These are phyloP conservation scores for Akabosia matsudoensis DNA, from an alignment of 1,140 invertebrate species.

Conservation along the genomic window DNA sequence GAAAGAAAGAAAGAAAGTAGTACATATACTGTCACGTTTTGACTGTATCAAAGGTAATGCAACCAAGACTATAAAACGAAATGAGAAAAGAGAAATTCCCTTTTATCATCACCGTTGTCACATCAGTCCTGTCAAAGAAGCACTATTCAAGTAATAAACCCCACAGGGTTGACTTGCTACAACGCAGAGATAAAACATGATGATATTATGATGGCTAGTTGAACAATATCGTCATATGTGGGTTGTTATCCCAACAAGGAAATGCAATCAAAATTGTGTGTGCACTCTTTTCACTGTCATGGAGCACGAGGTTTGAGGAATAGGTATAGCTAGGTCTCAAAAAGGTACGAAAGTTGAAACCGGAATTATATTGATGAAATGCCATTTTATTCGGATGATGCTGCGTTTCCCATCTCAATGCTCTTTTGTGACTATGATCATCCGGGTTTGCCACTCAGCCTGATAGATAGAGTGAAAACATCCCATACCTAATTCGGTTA, in stretches of 20 bases:
- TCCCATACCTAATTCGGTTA: not conserved
- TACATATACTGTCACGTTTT: not conserved
- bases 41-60: not conserved
- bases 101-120: conserved; percentile 14
- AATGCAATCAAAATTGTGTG: too few relatives aligned
- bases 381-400: too few relatives aligned
- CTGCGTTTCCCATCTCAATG: too few relatives aligned
- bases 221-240: not conserved
- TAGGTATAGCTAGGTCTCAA: too few relatives aligned
- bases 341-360: too few relatives aligned
- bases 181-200: not conserved
- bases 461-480: not conserved
- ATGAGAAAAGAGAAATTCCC: not conserved
- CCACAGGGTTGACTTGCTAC: not conserved
- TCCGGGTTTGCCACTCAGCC: not conserved
- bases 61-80: not conserved
- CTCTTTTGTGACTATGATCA: not conserved
- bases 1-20: not conserved
- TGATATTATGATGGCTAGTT: not conserved
- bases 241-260: too few relatives aligned
- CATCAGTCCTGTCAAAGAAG: not conserved
- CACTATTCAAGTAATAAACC: conserved; percentile 10
- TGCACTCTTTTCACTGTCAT: too few relatives aligned
- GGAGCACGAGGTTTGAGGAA: too few relatives aligned
- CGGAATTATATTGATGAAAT: too few relatives aligned